Evolutionary conservation across 1,140 invertebrate species (phyloP).

Genomic region (Pararge aegeria): DNA sequence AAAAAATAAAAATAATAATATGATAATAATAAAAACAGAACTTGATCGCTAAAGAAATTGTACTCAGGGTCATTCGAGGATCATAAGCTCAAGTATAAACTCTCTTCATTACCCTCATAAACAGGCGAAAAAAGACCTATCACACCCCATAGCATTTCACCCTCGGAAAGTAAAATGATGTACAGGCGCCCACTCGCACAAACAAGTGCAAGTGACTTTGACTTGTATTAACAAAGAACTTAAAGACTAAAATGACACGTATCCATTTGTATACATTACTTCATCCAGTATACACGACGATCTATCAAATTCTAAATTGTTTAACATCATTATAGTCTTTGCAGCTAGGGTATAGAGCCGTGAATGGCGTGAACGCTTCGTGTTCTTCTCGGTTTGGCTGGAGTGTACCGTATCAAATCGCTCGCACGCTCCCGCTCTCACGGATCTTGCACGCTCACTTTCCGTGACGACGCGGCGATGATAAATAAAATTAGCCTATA

Average conservation of each 20-base stretch:
- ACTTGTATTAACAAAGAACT: background rate
- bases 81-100: conserved; percentile 24
- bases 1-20: too few relatives aligned
- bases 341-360: background rate
- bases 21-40: background rate
- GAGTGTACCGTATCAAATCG: conserved; percentile 27
- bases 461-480: conserved; percentile 13
- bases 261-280: background rate
- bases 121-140: conserved; percentile 28
- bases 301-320: background rate
- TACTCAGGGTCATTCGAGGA: conserved; percentile 12
- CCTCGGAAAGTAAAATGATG: conserved; percentile 24
- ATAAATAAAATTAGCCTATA: conserved; percentile 23
- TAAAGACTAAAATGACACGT: conserved; percentile 6
- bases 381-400: background rate
- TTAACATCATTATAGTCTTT: background rate
- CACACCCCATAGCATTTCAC: conserved; percentile 21
- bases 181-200: background rate
- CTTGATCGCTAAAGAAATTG: conserved; percentile 15
- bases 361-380: background rate
- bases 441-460: conserved; percentile 28
- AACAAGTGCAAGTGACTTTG: conserved; percentile 3
- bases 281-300: background rate
- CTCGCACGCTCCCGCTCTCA: conserved; percentile 25
- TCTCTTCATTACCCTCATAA: conserved; percentile 28